Conservation (phyloP, 2,113 vertebrate species). For the Laterallus jamaicensis region DNA sequence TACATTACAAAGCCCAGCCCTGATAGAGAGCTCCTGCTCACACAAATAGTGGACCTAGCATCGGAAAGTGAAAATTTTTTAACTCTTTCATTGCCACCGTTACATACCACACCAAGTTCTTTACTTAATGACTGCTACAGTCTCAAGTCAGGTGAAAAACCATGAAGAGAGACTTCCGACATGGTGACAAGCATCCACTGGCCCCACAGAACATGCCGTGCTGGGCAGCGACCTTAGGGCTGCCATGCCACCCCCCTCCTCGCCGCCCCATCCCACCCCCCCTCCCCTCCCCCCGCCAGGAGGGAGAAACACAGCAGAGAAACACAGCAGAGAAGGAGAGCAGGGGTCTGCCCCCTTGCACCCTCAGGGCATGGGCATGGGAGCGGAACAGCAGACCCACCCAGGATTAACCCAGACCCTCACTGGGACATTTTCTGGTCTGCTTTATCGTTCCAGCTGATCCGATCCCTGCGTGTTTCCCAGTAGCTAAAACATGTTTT, state of each 20-base stretch:
- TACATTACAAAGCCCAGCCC: constrained; percentile 56
- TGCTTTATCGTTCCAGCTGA: background rate
- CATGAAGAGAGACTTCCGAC: background rate
- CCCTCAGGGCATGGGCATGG: accelerated
- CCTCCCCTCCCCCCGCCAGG: no score
- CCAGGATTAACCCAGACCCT: background rate
- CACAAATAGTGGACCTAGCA: constrained; percentile 20
- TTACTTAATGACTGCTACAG: background rate
- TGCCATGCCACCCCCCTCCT: no score
- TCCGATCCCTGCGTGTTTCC: background rate
- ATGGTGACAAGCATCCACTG: background rate
- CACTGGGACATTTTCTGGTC: background rate
- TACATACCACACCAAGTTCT: background rate
- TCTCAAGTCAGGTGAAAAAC: background rate
- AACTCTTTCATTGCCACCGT: background rate
- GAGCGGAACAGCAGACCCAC: background rate
- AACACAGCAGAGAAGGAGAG: background rate
- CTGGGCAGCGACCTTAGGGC: background rate
- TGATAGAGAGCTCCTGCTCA: constrained; percentile 47
- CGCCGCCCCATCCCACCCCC: no score
- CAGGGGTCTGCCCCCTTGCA: background rate
- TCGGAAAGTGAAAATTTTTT: constrained; percentile 14
- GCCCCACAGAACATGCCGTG: accelerated
- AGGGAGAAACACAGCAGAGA: background rate
- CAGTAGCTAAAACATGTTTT: background rate